phyloP scores from a whole-genome alignment of 1,140 invertebrate genomes.

The Leptopilina boulardi region DNA sequence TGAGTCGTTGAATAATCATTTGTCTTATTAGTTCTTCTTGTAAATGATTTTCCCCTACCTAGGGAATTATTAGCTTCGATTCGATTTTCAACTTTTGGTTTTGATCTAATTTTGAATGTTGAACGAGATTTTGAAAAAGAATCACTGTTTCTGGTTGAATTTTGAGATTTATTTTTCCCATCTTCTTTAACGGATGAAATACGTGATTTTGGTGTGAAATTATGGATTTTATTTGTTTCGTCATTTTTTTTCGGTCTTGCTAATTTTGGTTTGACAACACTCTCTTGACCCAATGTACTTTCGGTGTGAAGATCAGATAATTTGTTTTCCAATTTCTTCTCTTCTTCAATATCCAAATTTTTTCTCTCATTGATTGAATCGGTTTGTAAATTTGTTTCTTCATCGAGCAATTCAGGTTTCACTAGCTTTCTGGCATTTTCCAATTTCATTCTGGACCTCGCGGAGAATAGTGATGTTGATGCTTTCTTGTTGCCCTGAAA shows the following conservation, averaged over 20 bases:
- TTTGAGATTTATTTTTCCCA: slow-evolving; percentile 41
- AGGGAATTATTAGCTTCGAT: background rate
- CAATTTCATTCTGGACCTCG: slow-evolving; percentile 69
- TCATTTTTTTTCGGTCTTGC: slow-evolving; percentile 35
- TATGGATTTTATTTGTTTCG: slow-evolving; percentile 35
- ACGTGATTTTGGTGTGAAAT: slow-evolving; percentile 12
- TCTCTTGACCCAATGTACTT: slow-evolving; percentile 38
- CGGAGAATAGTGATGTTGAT: slow-evolving; percentile 59
- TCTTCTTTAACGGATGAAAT: slow-evolving; percentile 39
- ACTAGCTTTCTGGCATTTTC: slow-evolving; percentile 68
- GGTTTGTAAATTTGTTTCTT: slow-evolving; percentile 57
- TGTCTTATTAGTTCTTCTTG: background rate
- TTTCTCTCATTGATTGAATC: slow-evolving; percentile 40
- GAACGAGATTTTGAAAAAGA: background rate
- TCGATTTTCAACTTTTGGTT: background rate
- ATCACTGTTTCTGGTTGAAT: slow-evolving; percentile 16
- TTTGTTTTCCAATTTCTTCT: slow-evolving; percentile 53
- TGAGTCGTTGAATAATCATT: background rate
- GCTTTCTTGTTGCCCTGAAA: slow-evolving; percentile 70
- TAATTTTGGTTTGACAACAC: slow-evolving; percentile 29
- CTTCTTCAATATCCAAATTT: slow-evolving; percentile 54
- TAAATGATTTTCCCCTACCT: background rate
- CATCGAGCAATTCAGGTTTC: slow-evolving; percentile 66
- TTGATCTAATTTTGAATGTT: background rate
- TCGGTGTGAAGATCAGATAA: slow-evolving; percentile 43